Conservation (phyloP, 2,797 vertebrate species). For the Dendrocincla tyrannina region DNA sequence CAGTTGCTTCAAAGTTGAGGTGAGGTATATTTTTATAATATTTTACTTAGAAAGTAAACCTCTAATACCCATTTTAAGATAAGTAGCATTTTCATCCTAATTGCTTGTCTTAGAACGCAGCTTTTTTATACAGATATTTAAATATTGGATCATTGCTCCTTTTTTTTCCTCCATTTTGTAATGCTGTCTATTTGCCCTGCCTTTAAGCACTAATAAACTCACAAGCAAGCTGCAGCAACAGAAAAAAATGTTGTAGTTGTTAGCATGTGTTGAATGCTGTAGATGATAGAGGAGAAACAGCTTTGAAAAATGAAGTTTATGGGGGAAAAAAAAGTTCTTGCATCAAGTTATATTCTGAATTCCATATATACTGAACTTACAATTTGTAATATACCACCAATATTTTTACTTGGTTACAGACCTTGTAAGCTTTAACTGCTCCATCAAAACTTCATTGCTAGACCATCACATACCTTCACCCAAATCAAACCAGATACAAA, state of each 20-base stretch:
- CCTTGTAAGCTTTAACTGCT: not conserved
- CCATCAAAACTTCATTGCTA: not conserved
- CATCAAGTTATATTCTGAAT: not conserved
- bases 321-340: not conserved
- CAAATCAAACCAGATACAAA: not conserved
- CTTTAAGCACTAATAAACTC: not conserved
- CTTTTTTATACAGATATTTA: not conserved
- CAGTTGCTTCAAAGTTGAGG: not conserved
- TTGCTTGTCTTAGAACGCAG: not conserved
- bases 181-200: not conserved
- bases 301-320: not conserved
- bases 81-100: not conserved
- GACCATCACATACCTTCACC: not conserved
- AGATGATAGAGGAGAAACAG: not conserved
- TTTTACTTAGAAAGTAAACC: not conserved
- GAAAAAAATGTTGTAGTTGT: not conserved
- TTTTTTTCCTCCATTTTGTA: not conserved
- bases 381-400: not conserved
- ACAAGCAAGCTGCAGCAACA: not conserved
- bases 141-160: not conserved
- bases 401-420: not conserved
- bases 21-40: not conserved
- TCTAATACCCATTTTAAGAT: not conserved
- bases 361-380: not conserved
- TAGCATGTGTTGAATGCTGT: not conserved